Percentiles rank a stretch among this genome's conserved stretches.
These are phyloP conservation scores for Drosophila ohnishii DNA, from an alignment of 1,140 invertebrate genomes.

Conservation along the genomic window DNA sequence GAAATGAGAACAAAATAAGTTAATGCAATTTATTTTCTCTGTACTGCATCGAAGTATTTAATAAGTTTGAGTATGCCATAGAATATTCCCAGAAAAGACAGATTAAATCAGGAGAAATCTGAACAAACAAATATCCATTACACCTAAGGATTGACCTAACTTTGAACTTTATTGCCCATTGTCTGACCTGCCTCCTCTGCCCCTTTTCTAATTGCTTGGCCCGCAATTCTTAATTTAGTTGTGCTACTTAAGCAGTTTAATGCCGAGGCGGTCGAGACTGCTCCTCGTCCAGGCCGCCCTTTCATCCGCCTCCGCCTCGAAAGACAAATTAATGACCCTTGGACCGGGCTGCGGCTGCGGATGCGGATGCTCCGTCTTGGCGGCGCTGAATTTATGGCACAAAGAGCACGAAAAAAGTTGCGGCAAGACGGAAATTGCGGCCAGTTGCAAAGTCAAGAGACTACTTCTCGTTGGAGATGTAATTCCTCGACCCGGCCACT, in stretches of 20 bases:
- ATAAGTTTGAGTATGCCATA: neutral
- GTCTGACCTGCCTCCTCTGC: neutral
- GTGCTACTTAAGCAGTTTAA: constrained; percentile 80
- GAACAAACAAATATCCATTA: constrained; percentile 38
- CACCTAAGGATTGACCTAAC: constrained; percentile 45
- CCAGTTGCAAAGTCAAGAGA: constrained; percentile 66
- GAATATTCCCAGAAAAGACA: neutral
- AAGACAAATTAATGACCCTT: constrained; percentile 77
- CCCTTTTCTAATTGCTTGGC: constrained; percentile 55
- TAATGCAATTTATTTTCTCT: neutral
- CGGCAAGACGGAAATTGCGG: constrained; percentile 68
- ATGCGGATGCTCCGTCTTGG: constrained; percentile 59
- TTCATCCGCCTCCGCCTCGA: constrained; percentile 28
- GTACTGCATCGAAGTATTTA: neutral
- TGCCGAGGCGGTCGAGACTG: constrained; percentile 34
- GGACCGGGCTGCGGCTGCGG: constrained; percentile 44
- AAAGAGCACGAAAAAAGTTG: constrained; percentile 49
- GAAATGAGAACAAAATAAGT: neutral
- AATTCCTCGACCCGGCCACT: constrained; percentile 24
- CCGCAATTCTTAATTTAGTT: constrained; percentile 76
- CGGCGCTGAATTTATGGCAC: constrained; percentile 70
- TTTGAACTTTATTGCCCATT: constrained; percentile 59
- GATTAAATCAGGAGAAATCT: constrained; percentile 20
- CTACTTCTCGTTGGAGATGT: constrained; percentile 35
- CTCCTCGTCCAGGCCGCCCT: constrained; percentile 21